These are phyloP conservation scores for Mamestra brassicae DNA, from an alignment of 2,888 invertebrate genomes.

Conservation along the genomic window DNA sequence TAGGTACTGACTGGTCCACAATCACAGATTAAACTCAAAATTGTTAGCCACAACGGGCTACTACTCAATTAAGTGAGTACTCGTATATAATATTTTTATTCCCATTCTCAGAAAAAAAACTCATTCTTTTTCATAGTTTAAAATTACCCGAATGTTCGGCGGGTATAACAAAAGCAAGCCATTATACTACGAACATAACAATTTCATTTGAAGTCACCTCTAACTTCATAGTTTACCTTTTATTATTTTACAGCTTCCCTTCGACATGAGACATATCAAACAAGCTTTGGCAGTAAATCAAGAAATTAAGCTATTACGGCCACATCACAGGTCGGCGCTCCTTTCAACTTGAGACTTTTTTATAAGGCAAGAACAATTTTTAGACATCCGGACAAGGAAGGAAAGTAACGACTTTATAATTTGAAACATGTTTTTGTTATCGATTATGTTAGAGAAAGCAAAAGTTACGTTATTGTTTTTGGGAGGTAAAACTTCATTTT, in stretches of 20 bases:
- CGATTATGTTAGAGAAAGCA: conserved; percentile 49
- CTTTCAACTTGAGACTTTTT: conserved; percentile 70
- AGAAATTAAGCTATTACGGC: conserved; percentile 76
- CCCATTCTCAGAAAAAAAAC: not conserved
- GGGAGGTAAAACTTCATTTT: not conserved
- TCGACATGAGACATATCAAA: conserved; percentile 69
- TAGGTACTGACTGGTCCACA: not conserved
- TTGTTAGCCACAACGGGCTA: not conserved
- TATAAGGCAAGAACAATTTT: conserved; percentile 75
- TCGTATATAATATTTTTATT: too few species aligned
- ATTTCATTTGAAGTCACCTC: conserved; percentile 57
- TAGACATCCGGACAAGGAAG: conserved; percentile 73
- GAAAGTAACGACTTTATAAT: conserved; percentile 68
- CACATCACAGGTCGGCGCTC: conserved; percentile 74
- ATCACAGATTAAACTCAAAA: not conserved
- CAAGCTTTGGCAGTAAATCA: conserved; percentile 77
- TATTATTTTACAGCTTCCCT: conserved; percentile 71
- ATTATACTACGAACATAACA: conserved; percentile 38
- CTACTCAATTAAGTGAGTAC: not conserved
- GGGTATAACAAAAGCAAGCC: conserved; percentile 35
- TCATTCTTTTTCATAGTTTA: not conserved
- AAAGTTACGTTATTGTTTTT: not conserved
- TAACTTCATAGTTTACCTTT: conserved; percentile 53
- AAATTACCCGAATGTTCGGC: conserved; percentile 7
- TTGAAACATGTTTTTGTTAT: conserved; percentile 72